Evolutionary conservation across 1,140 invertebrate species (phyloP), one percentile per base, ranked within the genome.

Genomic region (Coelopa frigida): DNA sequence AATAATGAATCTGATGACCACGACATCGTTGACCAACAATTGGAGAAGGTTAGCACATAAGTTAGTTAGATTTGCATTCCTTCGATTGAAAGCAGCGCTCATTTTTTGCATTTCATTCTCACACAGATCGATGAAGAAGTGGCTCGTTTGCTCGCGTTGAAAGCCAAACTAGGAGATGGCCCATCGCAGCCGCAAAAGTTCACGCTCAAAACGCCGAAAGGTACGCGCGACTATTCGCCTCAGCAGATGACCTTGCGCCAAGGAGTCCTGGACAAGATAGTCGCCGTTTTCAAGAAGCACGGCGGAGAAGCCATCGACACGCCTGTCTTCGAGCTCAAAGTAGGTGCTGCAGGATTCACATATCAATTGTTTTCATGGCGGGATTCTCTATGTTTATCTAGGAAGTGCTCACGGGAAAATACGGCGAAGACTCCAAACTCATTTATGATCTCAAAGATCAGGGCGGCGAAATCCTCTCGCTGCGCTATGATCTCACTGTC

Each of bases 231-330:
- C 70, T 98, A 91, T 74, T 83, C 79, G 47, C 93, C 96, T 0
- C 78, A 87, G 56, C 92, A 98, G 72, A 99, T 98, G 93, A 83
- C 88, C 1, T 74, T 98, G 42, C 77, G 96, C 10, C 81, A 94
- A 57, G 78, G 82, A 53, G 94, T 96, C 1, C 75, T 99, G 41
- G 78, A 87, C 43, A 93, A 89, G 71, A 91, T 99, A 55, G 78
- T 88, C 10, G 63, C 79, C 26, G 85, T 94, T 48, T 99, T 99
- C 62, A 94, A 98, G 72, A 84, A 82, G 44, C 95, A 99, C 69
- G 97, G 96, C n/a, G 97, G 94, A 37, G 91, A 94, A 65, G 90
- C 92, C 14, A 96, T 99, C 66, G 97, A 99, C 62, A 99, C 97
- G 33, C 97, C 97, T 45, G 89, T 99, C 12, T 99, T 99, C 79